Conservation (phyloP, 1,140 invertebrate genomes). For the Magallana angulata region DNA sequence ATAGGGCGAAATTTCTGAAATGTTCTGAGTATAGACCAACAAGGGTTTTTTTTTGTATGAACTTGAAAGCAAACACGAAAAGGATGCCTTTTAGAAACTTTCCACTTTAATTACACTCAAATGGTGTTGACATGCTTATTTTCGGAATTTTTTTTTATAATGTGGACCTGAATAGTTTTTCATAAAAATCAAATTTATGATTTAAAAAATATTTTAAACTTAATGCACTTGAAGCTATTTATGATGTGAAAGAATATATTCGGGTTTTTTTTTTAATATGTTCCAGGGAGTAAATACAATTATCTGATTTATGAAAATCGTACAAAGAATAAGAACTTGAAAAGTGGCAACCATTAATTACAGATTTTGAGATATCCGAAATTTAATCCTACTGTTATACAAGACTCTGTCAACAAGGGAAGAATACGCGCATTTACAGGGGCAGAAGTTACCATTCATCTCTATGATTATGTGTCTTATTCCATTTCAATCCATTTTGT, state of each 20-base stretch:
- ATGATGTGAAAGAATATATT: background rate
- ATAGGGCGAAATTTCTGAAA: background rate
- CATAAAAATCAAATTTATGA: background rate
- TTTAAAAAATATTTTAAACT: background rate
- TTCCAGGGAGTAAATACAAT: background rate
- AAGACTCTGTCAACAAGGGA: background rate
- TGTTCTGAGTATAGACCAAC: background rate
- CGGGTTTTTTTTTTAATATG: background rate
- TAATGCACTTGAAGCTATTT: background rate
- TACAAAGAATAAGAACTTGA: background rate
- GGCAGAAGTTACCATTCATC: background rate
- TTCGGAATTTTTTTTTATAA: background rate
- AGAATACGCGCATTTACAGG: conserved; percentile 6
- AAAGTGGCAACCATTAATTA: conserved; percentile 15
- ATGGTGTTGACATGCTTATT: background rate
- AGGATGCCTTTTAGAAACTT: background rate
- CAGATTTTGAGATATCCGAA: conserved; percentile 20
- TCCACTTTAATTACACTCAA: background rate
- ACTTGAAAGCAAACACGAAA: background rate
- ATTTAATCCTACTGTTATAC: conserved; percentile 26
- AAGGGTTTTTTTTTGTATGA: background rate
- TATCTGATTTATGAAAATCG: conserved; percentile 8
- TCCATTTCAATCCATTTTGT: conserved; percentile 12
- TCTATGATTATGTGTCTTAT: background rate
- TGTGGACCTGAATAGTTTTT: background rate